Conservation (phyloP, 2,888 invertebrate genomes). For the Elysia crispata region DNA sequence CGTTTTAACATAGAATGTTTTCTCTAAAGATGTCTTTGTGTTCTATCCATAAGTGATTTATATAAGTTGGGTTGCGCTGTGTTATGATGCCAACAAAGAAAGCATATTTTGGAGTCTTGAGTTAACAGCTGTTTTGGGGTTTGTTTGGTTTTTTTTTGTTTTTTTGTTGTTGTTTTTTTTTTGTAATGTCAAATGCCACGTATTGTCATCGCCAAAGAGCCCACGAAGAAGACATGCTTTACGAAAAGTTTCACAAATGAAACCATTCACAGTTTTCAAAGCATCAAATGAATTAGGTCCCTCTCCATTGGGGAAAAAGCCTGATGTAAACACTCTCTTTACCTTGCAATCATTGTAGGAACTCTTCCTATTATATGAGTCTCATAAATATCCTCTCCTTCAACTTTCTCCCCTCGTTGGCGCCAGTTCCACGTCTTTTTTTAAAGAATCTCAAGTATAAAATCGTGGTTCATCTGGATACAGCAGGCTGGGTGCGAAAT, state of each 20-base stretch:
- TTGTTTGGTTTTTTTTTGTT: too few relatives aligned
- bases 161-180: too few relatives aligned
- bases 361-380: too few relatives aligned
- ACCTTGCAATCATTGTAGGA: neutral
- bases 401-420: too few relatives aligned
- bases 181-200: too few relatives aligned
- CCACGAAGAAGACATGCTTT: conserved; percentile 5
- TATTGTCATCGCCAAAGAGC: conserved; percentile 10
- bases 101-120: neutral
- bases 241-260: neutral
- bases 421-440: too few relatives aligned
- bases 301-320: neutral
- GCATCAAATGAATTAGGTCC: conserved; percentile 1
- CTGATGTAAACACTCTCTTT: neutral
- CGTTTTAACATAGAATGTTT: neutral
- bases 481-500: too few relatives aligned
- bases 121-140: neutral
- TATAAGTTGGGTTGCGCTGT: neutral
- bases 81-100: neutral
- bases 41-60: neutral
- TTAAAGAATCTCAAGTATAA: too few relatives aligned
- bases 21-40: neutral
- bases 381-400: too few relatives aligned
- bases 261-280: neutral
- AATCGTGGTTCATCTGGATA: too few relatives aligned